A percentile compares a stretch with the other conserved stretches of the same genome.
Conservation (phyloP, 2,888 invertebrate genomes). For the Tineola bisselliella region DNA sequence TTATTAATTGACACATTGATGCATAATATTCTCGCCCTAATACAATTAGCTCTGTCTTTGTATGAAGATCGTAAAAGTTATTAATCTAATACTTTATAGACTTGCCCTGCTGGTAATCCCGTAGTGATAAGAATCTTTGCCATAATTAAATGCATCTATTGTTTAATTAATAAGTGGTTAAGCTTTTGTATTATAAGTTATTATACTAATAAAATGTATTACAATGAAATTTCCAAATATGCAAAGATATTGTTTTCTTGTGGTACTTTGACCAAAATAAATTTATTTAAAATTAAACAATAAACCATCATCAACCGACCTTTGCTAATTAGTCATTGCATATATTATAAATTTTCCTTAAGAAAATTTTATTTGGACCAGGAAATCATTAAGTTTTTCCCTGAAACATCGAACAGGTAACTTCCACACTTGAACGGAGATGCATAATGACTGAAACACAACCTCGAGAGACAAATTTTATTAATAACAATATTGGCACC, state of each 20-base stretch:
- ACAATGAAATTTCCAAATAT: no score
- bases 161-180: neutral
- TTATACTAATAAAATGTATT: no score
- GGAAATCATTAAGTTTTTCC: conserved; percentile 6
- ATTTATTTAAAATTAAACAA: no score
- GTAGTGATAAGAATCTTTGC: neutral
- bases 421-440: neutral
- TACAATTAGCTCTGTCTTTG: neutral
- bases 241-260: no score
- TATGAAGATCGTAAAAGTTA: neutral
- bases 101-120: neutral
- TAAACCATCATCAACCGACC: no score
- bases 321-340: neutral
- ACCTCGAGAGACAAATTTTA: neutral
- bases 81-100: neutral
- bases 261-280: no score
- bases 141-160: neutral
- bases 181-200: neutral
- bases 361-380: neutral
- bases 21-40: neutral
- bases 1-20: neutral
- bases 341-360: neutral
- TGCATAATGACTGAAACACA: neutral
- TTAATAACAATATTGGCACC: neutral
- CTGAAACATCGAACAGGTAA: neutral